phyloP scores from a whole-genome alignment of 2,888 invertebrate genomes.

The Anagyrus pseudococci region DNA sequence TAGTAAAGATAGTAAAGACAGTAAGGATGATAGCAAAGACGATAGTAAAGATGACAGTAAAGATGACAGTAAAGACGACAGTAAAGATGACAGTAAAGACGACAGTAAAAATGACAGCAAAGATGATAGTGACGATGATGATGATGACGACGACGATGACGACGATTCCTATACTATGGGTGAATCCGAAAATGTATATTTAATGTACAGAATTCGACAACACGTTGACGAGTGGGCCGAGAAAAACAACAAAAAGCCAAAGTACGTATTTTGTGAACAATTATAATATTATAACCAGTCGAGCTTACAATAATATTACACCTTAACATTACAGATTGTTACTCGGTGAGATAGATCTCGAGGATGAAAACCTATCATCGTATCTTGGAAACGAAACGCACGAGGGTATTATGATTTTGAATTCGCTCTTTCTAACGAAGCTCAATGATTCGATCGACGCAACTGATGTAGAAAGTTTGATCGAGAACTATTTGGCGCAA shows the following conservation, averaged over 20 bases:
- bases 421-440: slow-evolving; percentile 49
- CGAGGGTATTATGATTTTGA: slow-evolving; percentile 48
- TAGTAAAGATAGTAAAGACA: neutral
- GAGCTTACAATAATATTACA: neutral
- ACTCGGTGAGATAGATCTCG: slow-evolving; percentile 49
- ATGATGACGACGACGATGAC: slow-evolving; percentile 8
- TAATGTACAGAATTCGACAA: slow-evolving; percentile 46
- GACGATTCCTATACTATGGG: slow-evolving; percentile 13
- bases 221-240: slow-evolving; percentile 47
- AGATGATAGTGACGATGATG: neutral
- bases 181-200: slow-evolving; percentile 39
- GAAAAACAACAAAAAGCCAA: slow-evolving; percentile 42
- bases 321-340: slow-evolving; percentile 47
- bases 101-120: neutral
- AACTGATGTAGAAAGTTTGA: slow-evolving; percentile 41
- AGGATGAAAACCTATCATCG: slow-evolving; percentile 43
- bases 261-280: too few species aligned
- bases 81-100: neutral
- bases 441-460: slow-evolving; percentile 45
- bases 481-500: slow-evolving; percentile 47
- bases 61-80: slow-evolving; percentile 4
- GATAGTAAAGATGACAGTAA: neutral
- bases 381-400: slow-evolving; percentile 53
- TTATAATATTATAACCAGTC: too few species aligned
- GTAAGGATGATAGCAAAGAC: neutral